Base-by-base conservation (phyloP, 2,113 vertebrate genomes). In the Corydoras maculifer region DNA sequence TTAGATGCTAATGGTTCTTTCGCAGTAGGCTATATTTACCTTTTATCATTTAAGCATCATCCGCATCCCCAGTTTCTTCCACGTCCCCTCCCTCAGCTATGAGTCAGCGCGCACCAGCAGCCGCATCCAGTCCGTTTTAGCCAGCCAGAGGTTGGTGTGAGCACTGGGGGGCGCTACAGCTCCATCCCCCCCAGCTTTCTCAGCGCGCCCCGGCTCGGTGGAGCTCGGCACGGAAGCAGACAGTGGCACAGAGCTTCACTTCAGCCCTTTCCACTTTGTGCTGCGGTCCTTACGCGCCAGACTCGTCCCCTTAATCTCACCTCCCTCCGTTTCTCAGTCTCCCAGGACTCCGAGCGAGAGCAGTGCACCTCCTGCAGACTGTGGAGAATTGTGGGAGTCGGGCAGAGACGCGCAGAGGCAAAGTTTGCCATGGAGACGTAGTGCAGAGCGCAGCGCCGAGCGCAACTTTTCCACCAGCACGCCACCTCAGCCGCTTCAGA, bases 371-470 rank as follows among this genome's bases (percentile, higher is more conserved):
- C 3, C 6, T 57, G n/a, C 13, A n/a, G 54, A 5, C 6, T 57
- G 13, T 2, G 59, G 30, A 15, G n/a, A 62, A 55, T 67, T 71
- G 13, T 10, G 32, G 13, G 13, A 67, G 32, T 12, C 58, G 1
- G 30, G 14, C 29, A 3, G 8, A 12, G 54, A 65, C 54, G 57
- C 69, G 5, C 29, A 50, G 67, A 75, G 14, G 66, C 69, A 48
- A 76, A 76, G 74, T 76, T 65, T 58, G 63, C 31, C 12, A 57
- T 53, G 59, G 49, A 70, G 68, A 57, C 30, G 50, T 65, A 62
- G 61, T 65, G 54, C 54, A 74, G 58, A 55, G 69, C 51, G 29
- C 29, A 55, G 68, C 65, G n/a, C 9, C 62, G 71, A 43, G 58
- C 9, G 65, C 63, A 76, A 76, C 75, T 57, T 72, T 76, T 72